Percentiles rank a stretch among this genome's conserved stretches.
Evolutionary conservation across 2,888 invertebrate genomes (phyloP).

Genomic region (Boloria euphrosyne): DNA sequence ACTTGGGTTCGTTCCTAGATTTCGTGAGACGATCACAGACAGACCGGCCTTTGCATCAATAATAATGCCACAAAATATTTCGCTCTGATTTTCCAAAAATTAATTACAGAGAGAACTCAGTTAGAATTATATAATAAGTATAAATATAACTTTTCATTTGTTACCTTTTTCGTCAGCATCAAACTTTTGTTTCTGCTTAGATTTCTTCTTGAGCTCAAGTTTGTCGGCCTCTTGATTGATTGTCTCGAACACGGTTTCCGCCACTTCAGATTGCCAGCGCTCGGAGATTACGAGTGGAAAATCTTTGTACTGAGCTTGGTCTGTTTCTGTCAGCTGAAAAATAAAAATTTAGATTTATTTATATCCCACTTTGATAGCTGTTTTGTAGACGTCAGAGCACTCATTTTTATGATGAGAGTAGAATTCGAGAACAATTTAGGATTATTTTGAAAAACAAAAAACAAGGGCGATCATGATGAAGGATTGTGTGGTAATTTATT

Average conservation of each 20-base stretch:
- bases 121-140: too few relatives aligned
- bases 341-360: neutral
- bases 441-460: too few relatives aligned
- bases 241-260: constrained; percentile 98
- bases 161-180: constrained; percentile 96
- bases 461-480: too few relatives aligned
- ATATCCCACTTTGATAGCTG: neutral
- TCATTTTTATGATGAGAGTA: too few relatives aligned
- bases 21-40: too few relatives aligned
- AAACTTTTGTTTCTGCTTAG: constrained; percentile 97
- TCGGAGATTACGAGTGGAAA: constrained; percentile 99
- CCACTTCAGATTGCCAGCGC: constrained; percentile 99
- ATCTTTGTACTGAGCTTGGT: constrained; percentile 99
- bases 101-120: too few relatives aligned
- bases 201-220: constrained; percentile 94
- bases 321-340: constrained; percentile 92
- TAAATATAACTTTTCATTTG: neutral
- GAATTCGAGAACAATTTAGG: too few relatives aligned
- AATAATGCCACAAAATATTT: neutral
- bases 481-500: too few relatives aligned
- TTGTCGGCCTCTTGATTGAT: constrained; percentile 99
- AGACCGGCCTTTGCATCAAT: too few relatives aligned
- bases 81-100: neutral
- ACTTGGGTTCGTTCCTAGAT: too few relatives aligned
- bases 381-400: too few relatives aligned